These are phyloP conservation scores for Penaeus monodon DNA, from an alignment of 2,888 invertebrate genomes.

Conservation along the genomic window DNA sequence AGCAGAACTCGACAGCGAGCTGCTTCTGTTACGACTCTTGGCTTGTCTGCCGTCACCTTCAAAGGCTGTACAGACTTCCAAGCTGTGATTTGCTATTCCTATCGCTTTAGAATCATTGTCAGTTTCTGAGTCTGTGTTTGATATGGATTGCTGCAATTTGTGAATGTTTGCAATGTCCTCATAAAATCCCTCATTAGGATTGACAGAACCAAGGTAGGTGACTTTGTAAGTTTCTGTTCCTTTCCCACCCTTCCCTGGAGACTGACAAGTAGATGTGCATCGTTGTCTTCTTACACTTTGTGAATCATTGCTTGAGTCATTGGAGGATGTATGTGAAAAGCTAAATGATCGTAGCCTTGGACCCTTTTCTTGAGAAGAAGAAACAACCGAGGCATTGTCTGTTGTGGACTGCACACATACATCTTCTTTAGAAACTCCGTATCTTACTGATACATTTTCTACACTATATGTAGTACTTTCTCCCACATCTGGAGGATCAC, in stretches of 20 bases:
- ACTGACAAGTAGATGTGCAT: constrained; percentile 61
- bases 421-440: constrained; percentile 28
- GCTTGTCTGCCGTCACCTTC: constrained; percentile 10
- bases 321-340: constrained; percentile 51
- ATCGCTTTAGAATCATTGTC: constrained; percentile 36
- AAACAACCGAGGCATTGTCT: constrained; percentile 52
- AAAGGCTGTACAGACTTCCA: constrained; percentile 33
- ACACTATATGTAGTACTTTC: neutral
- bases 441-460: constrained; percentile 29
- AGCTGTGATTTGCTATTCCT: constrained; percentile 10
- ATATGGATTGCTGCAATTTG: constrained; percentile 6
- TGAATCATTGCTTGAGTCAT: constrained; percentile 47
- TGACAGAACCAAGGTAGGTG: constrained; percentile 30
- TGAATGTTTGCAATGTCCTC: constrained; percentile 33
- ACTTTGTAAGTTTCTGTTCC: constrained; percentile 19
- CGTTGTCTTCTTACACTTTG: constrained; percentile 56
- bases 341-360: constrained; percentile 40
- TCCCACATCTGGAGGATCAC: constrained; percentile 23
- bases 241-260: constrained; percentile 33
- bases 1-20: constrained; percentile 54
- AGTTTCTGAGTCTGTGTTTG: constrained; percentile 17
- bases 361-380: constrained; percentile 59
- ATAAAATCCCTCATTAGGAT: constrained; percentile 31
- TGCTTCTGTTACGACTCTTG: constrained; percentile 29
- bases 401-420: constrained; percentile 52